Evolutionary conservation across 2,888 invertebrate species (phyloP).

Genomic region (Agapostemon virescens): DNA sequence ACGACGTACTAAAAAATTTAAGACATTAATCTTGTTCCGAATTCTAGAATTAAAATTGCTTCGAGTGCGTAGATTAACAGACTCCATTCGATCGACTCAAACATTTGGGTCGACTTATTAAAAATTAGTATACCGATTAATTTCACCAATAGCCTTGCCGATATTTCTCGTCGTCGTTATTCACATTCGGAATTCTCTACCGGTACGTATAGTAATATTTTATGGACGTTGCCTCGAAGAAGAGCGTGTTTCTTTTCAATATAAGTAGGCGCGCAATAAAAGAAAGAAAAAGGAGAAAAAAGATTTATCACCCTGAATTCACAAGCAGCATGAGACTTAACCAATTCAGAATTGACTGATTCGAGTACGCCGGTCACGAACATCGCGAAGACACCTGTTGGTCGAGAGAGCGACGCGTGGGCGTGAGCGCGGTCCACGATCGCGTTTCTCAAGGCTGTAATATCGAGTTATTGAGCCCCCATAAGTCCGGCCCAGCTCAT

Average conservation of each 20-base stretch:
- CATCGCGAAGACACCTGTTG: constrained; percentile 31
- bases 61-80: too few relatives aligned
- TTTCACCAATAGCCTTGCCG: neutral
- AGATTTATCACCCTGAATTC: neutral
- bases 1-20: too few relatives aligned
- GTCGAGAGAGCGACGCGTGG: constrained; percentile 14
- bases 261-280: neutral
- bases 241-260: neutral
- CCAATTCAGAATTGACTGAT: constrained; percentile 6
- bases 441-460: constrained; percentile 30
- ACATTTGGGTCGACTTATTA: too few relatives aligned
- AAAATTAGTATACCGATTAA: neutral
- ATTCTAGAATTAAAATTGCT: too few relatives aligned
- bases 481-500: constrained; percentile 35
- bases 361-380: constrained; percentile 7
- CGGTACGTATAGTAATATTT: neutral
- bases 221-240: neutral
- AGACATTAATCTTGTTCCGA: too few relatives aligned
- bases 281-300: too few relatives aligned
- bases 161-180: neutral
- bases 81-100: too few relatives aligned
- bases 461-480: constrained; percentile 32
- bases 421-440: constrained; percentile 18
- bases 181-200: neutral
- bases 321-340: neutral